Evolutionary conservation across 2,797 vertebrate species (phyloP).

Genomic region (Sebastes hopkinsi): DNA sequence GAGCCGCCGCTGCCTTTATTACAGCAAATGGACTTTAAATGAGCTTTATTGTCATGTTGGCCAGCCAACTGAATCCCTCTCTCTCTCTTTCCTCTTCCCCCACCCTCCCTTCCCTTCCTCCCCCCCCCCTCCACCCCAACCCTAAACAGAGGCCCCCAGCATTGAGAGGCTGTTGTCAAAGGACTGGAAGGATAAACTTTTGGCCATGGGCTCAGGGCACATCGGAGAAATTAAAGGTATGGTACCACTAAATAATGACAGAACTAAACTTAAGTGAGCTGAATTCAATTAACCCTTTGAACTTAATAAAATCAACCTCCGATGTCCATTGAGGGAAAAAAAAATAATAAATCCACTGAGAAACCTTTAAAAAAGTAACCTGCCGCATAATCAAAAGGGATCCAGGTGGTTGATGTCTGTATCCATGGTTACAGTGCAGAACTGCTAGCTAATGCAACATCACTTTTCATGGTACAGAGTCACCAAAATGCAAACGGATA

Average conservation of each 20-base stretch:
- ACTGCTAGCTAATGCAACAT: neutral
- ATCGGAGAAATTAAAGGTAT: conserved; percentile 99
- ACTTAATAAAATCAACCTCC: neutral
- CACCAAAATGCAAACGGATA: neutral
- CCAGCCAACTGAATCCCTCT: conserved; percentile 88
- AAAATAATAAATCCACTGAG: neutral
- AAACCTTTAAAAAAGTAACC: neutral
- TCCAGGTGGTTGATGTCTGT: neutral
- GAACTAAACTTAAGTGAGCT: conserved; percentile 3
- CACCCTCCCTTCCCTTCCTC: conserved; percentile 45
- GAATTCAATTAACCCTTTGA: conserved; percentile 2
- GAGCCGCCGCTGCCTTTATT: conserved; percentile 89
- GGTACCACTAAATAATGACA: conserved; percentile 23
- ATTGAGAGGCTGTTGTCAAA: conserved; percentile 99
- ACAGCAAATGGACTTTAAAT: conserved; percentile 97
- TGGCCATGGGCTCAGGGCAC: conserved; percentile 99
- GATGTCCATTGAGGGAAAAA: neutral
- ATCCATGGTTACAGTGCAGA: neutral
- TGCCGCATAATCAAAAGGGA: neutral
- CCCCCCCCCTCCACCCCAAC: neutral
- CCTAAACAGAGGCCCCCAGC: conserved; percentile 92
- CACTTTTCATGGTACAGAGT: neutral
- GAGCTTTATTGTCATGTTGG: conserved; percentile 91
- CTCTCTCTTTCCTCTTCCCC: conserved; percentile 76
- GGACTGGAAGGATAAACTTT: conserved; percentile 99